Conservation (phyloP, 2,113 vertebrate genomes). For the Nicator chloris region DNA sequence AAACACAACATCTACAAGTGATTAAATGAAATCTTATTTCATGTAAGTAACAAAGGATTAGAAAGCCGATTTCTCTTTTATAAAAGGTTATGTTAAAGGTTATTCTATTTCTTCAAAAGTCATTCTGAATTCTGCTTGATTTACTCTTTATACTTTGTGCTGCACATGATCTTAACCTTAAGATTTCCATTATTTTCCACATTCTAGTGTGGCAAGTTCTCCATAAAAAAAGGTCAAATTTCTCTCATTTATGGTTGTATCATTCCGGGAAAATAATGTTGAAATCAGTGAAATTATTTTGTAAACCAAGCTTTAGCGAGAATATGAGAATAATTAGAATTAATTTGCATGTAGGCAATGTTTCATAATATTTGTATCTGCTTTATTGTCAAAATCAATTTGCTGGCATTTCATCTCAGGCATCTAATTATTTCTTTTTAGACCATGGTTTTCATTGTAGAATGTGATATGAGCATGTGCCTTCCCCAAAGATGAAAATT, state of each 20-base stretch:
- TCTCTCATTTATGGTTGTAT: background rate
- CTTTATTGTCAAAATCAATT: background rate
- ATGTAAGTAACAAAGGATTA: background rate
- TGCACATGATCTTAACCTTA: background rate
- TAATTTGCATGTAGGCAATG: background rate
- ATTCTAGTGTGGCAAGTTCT: background rate
- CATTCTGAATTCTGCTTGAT: background rate
- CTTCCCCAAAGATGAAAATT: background rate
- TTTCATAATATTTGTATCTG: background rate
- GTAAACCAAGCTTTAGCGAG: background rate
- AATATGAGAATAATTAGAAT: background rate
- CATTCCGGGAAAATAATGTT: background rate
- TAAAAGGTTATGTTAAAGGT: constrained; percentile 17
- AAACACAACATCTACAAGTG: background rate
- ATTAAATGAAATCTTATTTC: constrained; percentile 17
- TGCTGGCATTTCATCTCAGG: background rate
- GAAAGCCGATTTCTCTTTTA: background rate
- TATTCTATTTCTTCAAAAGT: background rate
- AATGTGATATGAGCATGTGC: background rate
- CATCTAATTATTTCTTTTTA: background rate
- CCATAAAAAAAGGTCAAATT: background rate
- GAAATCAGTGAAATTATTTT: background rate
- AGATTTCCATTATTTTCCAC: background rate
- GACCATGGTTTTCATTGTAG: background rate
- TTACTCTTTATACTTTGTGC: background rate